Evolutionary conservation across 2,888 invertebrate genomes (phyloP), one percentile per base, ranked within the genome.

Genomic region (Andrena dorsata): DNA sequence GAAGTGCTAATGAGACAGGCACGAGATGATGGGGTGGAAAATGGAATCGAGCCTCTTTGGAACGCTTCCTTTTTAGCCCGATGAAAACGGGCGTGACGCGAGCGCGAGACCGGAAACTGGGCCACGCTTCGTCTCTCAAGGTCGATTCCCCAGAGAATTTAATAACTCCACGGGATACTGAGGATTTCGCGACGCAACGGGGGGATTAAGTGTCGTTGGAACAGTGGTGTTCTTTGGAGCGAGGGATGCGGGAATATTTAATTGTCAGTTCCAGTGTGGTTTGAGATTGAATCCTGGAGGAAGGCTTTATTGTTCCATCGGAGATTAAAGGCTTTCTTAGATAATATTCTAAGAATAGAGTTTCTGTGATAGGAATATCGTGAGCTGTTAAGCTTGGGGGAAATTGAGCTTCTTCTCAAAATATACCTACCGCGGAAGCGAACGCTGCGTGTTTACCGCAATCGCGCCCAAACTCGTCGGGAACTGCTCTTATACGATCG

Each of bases 1-100:
- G 87, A 79, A 83, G 83, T 85, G 81, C 83, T 89, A 87, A 89
- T 86, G 86, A 88, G 86, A 88, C 83, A 81, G 86, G 80, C 51
- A 61, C 78, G 66, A 47, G 71, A 82, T 68, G 83, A 79, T 82
- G 83, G 79, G 80, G 79, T 76, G 68, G 82, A 88, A 88, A 87
- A 88, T 88, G 86, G 82, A 86, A 88, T 85, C 80, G 85, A 51
- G 66, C 35, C 77, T 79, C 80, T 82, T 63, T 8, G 53, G 65
- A 75, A 73, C 60, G 58, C 64, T 79, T 81, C 74, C 69, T 69
- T 74, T 68, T 64, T 20, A 49, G 32, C 56, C 64, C 72, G 71
- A 63, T 71, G 71, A 28, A 79, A 68, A 70, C 63, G 60, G 63
- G 63, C 35, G 70, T 66, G 82, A 77, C 63, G 53, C 72, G 53